phyloP scores from a whole-genome alignment of 2,797 vertebrate species.

The Acipenser ruthenus region DNA sequence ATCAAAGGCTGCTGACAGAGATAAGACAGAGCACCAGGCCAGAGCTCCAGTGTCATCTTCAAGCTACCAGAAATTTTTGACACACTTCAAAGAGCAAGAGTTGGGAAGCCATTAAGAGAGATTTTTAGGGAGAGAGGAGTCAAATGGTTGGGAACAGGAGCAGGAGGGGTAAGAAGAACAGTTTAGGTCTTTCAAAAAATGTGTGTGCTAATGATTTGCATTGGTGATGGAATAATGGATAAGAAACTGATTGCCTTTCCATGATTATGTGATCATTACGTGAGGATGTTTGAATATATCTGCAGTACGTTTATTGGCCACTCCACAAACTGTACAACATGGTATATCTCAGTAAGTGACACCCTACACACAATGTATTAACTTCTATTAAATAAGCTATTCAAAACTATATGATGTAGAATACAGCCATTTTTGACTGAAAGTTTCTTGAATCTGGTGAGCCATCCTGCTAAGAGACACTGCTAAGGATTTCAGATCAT shows the following conservation, averaged over 20 bases:
- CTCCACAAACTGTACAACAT: too few species aligned
- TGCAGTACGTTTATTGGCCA: too few species aligned
- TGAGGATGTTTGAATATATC: too few species aligned
- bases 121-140: not conserved
- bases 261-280: too few species aligned
- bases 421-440: slow-evolving; percentile 16
- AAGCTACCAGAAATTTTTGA: slow-evolving; percentile 32
- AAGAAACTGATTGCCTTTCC: too few species aligned
- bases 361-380: too few species aligned
- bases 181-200: not conserved
- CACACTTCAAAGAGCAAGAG: slow-evolving; percentile 45
- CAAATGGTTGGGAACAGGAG: not conserved
- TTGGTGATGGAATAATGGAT: too few species aligned
- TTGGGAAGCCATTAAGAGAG: not conserved
- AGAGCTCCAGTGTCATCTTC: slow-evolving; percentile 34
- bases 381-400: too few species aligned
- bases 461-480: not conserved
- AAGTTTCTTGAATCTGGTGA: slow-evolving; percentile 15
- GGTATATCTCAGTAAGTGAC: too few species aligned
- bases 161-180: not conserved
- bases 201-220: too few species aligned
- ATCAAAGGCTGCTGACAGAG: slow-evolving; percentile 48
- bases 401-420: too few species aligned
- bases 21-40: slow-evolving; percentile 44
- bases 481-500: too few species aligned